These are phyloP conservation scores for Sibirionetta formosa DNA, from an alignment of 2,797 vertebrate genomes.

Conservation along the genomic window DNA sequence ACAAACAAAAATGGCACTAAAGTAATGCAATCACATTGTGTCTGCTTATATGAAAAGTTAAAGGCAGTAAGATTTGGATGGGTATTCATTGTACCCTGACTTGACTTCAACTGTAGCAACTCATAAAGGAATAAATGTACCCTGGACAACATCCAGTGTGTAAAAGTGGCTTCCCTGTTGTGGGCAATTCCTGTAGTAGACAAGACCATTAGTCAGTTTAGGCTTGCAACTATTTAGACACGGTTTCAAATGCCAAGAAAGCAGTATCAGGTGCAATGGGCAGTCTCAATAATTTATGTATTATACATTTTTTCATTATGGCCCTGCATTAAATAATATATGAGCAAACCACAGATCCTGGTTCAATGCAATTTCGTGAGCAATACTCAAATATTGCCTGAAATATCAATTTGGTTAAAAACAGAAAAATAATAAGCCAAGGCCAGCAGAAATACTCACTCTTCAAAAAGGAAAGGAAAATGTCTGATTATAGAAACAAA, in stretches of 20 bases:
- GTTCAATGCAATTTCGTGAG: not conserved
- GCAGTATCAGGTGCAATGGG: rapidly evolving
- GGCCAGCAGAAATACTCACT: not conserved
- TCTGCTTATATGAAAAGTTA: slow-evolving; percentile 20
- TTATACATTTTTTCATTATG: rapidly evolving
- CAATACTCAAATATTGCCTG: not conserved
- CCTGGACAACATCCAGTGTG: not conserved
- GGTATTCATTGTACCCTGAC: not conserved
- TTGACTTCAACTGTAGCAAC: not conserved
- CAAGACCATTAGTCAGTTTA: not conserved
- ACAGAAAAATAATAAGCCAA: not conserved
- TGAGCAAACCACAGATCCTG: not conserved
- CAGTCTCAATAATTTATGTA: not conserved
- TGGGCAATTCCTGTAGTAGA: not conserved
- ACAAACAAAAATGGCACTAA: not conserved
- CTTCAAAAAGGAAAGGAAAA: not conserved
- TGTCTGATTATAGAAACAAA: not conserved
- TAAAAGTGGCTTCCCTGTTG: slow-evolving; percentile 23
- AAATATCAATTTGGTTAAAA: not conserved
- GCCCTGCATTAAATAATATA: not conserved
- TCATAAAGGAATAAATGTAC: slow-evolving; percentile 25
- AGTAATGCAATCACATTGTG: not conserved
- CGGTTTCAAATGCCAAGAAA: not conserved
- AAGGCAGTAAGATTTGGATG: not conserved
- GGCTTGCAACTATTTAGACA: not conserved